Conservation (phyloP, 2,797 vertebrate genomes). For the Cercopithecus neglectus region DNA sequence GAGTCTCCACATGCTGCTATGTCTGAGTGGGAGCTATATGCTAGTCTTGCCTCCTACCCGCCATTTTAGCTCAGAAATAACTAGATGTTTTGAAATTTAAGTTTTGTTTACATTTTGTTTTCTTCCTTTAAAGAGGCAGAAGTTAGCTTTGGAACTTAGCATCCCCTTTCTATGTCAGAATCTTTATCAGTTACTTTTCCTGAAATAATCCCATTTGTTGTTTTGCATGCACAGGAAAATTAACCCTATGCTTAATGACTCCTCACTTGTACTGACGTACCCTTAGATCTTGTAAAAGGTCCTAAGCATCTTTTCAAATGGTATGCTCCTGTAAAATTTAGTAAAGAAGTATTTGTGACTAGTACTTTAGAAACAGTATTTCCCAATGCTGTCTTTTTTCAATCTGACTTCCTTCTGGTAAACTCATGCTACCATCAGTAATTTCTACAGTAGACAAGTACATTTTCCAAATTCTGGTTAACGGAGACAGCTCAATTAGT, state of each 20-base stretch:
- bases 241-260: not conserved
- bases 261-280: not conserved
- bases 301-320: not conserved
- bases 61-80: no score
- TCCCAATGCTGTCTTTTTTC: not conserved
- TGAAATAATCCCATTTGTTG: not conserved
- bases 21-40: no score
- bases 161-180: not conserved
- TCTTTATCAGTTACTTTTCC: not conserved
- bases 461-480: not conserved
- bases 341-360: not conserved
- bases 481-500: not conserved
- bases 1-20: no score
- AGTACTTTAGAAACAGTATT: not conserved
- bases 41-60: no score
- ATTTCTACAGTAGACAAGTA: not conserved
- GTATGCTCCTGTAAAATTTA: not conserved
- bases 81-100: not conserved
- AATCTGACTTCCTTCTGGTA: not conserved
- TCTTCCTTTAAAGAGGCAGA: not conserved
- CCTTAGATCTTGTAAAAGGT: not conserved
- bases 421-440: not conserved
- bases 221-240: not conserved
- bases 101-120: not conserved
- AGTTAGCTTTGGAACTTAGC: not conserved